Evolutionary conservation across 2,888 invertebrate genomes (phyloP), one percentile per base, ranked within the genome.

Genomic region (Abrostola triplasia): DNA sequence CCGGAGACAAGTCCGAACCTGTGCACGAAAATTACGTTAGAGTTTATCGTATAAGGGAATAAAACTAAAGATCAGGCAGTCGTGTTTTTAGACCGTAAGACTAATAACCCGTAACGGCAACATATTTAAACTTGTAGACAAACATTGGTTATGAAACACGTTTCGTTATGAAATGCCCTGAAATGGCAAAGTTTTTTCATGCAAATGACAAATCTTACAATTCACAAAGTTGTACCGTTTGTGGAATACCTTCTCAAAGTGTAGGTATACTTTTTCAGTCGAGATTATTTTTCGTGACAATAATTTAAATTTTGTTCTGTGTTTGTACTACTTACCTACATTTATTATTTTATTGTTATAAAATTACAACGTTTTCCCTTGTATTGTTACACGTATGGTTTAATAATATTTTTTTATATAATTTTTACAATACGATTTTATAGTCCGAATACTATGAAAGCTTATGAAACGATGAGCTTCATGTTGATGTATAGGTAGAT

Each of bases 181-280:
- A 60, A 56, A 66, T 41, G 60, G 54, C 66, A 63, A 70, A 60
- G 44, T 58, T 65, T 69, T 62, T 12, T 65, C 59, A 73, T 62
- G 65, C 62, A 73, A 73, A 73, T 73, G 65, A 69, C 70, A 69
- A 73, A 73, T 64, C 36, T 65, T 63, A 55, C 47, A 65, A 69
- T 65, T 67, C 50, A 57, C 9, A 55, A 71, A 72, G 73, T 71
- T 71, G 52, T 12, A 12, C 42, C 40, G 57, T 51, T 60, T 60
- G n/a, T 38, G 40, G 72, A 59, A 63, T 72, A 67, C 51, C 67
- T 72, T 35, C 59, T 48, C 40, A 50, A 50, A 63, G 41, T 42
- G 53, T n/a, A n/a, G n/a, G n/a, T 48, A 50, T 55, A 38, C 6
- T 56, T 67, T 59, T 52, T 70, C 55, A 51, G 47, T 59, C 57